Evolutionary conservation across 2,797 vertebrate genomes (phyloP), one percentile per base, ranked within the genome.

Genomic region (Enteromius mattozi): DNA sequence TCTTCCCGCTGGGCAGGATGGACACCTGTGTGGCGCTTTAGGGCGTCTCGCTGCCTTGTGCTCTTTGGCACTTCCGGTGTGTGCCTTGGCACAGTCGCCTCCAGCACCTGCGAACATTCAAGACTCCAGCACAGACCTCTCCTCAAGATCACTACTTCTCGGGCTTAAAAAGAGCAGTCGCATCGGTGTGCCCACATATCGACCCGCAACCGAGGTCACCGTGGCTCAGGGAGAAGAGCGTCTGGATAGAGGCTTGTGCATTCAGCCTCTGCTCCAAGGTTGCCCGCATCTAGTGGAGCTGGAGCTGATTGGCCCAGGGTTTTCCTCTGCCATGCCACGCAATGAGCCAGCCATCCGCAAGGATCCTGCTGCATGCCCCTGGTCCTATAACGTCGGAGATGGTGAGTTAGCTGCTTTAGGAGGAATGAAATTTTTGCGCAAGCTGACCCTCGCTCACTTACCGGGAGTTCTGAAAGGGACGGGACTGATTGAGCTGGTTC

Each of bases 261-360:
- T 97, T 0, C 91, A 93, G 3, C 96, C 92, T 30, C 93, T 99
- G 68, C 87, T 97, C 83, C 93, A 94, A 65, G 96, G 89, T 65
- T 95, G 96, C 77, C 92, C 93, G 0, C 93, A 93, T 77, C 89
- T 99, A 91, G 95, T 97, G 78, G 95, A 94, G 49, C 92, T 99
- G 5, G 98, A 99, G 92, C 80, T 99, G 74, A 97, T 97, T 0
- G 97, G 98, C 9, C 97, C 97, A 8, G 98, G 96, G 71, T 99
- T 99, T 80, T 96, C 96, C 47, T 99, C 98, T 0, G 95, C 94
- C n/a, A 95, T 99, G 93, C 98, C 98, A 0, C 96, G 98, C 40
- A 97, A 98, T 0, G 98, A 99, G 92, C 96, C 97, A 0, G 97
- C 97, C 59, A 95, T 96, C 75, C 96, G 98, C 68, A 94, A 98